These are phyloP conservation scores for Coelopa frigida DNA, from an alignment of 1,140 invertebrate genomes.

Conservation along the genomic window DNA sequence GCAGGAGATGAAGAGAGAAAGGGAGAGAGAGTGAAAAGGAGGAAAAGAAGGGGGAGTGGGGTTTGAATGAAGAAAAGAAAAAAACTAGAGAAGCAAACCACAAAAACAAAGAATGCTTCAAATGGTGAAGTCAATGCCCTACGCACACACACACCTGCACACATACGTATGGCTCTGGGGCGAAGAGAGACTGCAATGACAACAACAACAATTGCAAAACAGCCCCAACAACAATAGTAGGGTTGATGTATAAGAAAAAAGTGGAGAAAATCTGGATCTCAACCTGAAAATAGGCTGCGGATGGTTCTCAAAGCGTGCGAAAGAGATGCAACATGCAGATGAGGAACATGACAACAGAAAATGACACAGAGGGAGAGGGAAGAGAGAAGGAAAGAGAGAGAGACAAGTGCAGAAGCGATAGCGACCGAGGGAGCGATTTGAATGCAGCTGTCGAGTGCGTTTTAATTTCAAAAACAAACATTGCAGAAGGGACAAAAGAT, in stretches of 20 bases:
- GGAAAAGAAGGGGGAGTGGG: background rate
- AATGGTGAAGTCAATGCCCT: slow-evolving; percentile 2
- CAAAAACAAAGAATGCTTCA: background rate
- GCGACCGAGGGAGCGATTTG: too few species aligned
- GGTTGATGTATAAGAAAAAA: too few species aligned
- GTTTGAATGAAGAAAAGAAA: background rate
- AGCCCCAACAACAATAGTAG: background rate
- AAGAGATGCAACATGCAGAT: slow-evolving; percentile 5
- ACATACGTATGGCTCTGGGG: too few species aligned
- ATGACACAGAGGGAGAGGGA: background rate
- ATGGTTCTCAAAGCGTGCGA: too few species aligned
- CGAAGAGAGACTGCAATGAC: too few species aligned
- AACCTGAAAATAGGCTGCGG: too few species aligned
- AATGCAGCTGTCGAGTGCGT: too few species aligned
- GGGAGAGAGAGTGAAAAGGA: too few species aligned
- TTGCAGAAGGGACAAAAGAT: background rate
- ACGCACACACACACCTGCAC: too few species aligned
- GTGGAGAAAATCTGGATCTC: too few species aligned
- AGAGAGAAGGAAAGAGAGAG: background rate
- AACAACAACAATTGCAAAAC: slow-evolving; percentile 1
- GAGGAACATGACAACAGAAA: background rate
- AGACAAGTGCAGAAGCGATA: too few species aligned
- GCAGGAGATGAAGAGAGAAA: too few species aligned
- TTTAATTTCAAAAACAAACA: background rate
- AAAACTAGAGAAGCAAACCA: background rate